A percentile compares a stretch with the other conserved stretches of the same genome.
These are phyloP conservation scores for Sclerurus mexicanus DNA, from an alignment of 2,113 vertebrate species.

Conservation along the genomic window DNA sequence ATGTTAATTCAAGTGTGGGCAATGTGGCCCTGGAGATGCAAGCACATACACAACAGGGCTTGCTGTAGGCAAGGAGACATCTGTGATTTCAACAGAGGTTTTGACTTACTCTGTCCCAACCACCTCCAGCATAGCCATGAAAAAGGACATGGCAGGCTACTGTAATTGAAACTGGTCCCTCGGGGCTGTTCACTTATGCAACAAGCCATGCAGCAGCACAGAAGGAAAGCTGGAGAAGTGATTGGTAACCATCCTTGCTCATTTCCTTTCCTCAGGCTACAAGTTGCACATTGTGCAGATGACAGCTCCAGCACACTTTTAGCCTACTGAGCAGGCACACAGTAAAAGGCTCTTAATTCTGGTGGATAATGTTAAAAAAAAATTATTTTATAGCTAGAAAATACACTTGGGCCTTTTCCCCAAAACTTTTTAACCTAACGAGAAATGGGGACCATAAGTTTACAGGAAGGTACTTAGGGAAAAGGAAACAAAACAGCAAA, in stretches of 20 bases:
- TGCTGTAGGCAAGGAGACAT: background rate
- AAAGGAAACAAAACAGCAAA: background rate
- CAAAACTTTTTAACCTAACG: background rate
- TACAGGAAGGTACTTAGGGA: background rate
- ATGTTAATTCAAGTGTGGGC: background rate
- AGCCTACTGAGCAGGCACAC: background rate
- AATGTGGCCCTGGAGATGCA: background rate
- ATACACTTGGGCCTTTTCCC: background rate
- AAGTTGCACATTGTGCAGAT: background rate
- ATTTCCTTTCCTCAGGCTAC: background rate
- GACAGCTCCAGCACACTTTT: background rate
- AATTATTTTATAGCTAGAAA: background rate
- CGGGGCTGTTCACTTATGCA: background rate
- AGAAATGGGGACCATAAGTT: background rate
- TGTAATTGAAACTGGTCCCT: background rate
- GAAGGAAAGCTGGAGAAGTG: background rate
- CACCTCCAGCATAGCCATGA: background rate
- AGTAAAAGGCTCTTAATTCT: background rate
- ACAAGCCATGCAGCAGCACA: accelerated
- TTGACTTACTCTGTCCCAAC: background rate
- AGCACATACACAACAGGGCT: accelerated
- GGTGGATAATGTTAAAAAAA: background rate
- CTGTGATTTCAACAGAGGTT: background rate
- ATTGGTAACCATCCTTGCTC: background rate
- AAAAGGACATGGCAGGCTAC: background rate